Evolutionary conservation across 2,113 vertebrate species (phyloP), one percentile per base, ranked within the genome.

Genomic region (Bolborhynchus lineola): DNA sequence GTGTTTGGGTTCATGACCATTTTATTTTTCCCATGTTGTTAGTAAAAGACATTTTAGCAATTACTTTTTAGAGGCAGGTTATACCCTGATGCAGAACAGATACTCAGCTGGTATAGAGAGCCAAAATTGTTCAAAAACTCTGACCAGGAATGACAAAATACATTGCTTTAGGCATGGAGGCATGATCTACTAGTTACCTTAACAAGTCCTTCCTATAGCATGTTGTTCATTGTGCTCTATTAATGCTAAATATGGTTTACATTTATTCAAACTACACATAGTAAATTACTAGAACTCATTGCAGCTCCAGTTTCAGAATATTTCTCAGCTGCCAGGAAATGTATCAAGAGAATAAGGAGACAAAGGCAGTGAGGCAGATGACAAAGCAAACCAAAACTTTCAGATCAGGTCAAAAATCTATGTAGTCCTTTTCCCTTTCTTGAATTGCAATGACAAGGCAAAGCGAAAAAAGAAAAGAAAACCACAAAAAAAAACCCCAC

Each of bases 401-500:
- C 23, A 76, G 19, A 82, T 41, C 11, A 59, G 15, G 26, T 70
- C 15, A 65, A 59, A 83, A 85, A 44, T 17, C 1, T 4, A 19
- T 59, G 29, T 4, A 83, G 35, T 31, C 5, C 31, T 86, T 91
- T 69, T 50, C 44, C 39, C 31, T 62, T 92, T 67, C 64, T 78
- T 78, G 21, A 88, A 25, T 23, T 65, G 82, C 33, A 12, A 47
- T 5, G 9, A 65, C 62, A 90, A 10, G 15, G 13, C 13, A 78
- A 69, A 77, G 17, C 29, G 39, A 52, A 16, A 18, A 47, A 72
- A 59, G 49, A 18, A 39, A 64, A 50, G 44, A 83, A 62, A n/a
- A 1, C n/a, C n/a, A n/a, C 0, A 3, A 29, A 59, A n/a, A 59
- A 59, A 57, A n/a, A 23, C 0, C 20, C 9, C 33, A 59, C 14